These are phyloP conservation scores for Anodontia alba DNA, from an alignment of 2,888 invertebrate genomes.

Conservation along the genomic window DNA sequence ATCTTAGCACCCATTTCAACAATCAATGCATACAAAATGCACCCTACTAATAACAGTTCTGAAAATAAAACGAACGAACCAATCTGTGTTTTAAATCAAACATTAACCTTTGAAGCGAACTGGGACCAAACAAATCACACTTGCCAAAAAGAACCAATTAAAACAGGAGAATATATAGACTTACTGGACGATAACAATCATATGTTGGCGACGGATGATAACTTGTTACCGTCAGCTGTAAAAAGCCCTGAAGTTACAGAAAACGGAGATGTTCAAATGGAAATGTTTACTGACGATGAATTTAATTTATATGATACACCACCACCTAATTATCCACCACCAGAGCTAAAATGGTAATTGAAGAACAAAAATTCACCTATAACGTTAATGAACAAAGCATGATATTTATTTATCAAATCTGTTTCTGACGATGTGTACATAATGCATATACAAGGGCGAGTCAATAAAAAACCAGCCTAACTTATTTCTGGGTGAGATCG, in stretches of 20 bases:
- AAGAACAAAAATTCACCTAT: neutral
- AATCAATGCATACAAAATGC: neutral
- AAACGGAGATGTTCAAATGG: neutral
- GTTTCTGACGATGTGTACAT: too few species aligned
- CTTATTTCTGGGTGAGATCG: too few species aligned
- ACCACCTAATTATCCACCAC: constrained; percentile 9
- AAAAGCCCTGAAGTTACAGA: neutral
- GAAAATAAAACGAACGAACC: neutral
- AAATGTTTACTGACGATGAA: neutral
- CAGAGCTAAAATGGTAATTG: neutral
- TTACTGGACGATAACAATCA: neutral
- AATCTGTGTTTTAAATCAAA: neutral
- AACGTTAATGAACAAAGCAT: too few species aligned
- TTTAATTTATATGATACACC: neutral
- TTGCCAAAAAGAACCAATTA: neutral
- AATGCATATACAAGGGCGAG: too few species aligned
- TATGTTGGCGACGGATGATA: neutral
- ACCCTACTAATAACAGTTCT: neutral
- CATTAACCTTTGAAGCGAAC: neutral
- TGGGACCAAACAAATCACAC: neutral
- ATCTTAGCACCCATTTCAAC: neutral
- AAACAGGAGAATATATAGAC: neutral
- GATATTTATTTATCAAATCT: too few species aligned
- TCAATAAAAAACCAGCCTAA: too few species aligned
- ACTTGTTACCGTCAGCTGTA: neutral